phyloP scores from a whole-genome alignment of 1,140 invertebrate species.

The Monomorium pharaonis region DNA sequence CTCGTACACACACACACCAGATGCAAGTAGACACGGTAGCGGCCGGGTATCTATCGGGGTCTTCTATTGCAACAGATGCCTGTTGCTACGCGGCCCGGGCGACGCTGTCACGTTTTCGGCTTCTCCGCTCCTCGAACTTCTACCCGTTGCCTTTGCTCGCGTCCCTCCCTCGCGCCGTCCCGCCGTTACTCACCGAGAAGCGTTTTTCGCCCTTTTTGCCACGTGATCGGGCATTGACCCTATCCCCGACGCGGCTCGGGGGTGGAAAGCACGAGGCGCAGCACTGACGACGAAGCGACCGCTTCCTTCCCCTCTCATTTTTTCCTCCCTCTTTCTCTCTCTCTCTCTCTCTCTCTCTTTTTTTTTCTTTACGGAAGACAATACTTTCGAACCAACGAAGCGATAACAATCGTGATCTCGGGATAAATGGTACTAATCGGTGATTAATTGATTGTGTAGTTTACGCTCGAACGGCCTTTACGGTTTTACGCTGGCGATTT shows the following conservation, averaged over 20 bases:
- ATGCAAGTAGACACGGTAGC: conserved; percentile 28
- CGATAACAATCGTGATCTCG: conserved; percentile 59
- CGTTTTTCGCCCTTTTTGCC: conserved; percentile 68
- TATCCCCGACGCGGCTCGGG: conserved; percentile 67
- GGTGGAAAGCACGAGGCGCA: conserved; percentile 71
- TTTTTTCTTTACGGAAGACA: conserved; percentile 46
- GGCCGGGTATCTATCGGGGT: conserved; percentile 77
- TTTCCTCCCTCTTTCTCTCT: neutral
- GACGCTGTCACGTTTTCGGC: conserved; percentile 78
- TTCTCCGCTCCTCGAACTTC: conserved; percentile 48
- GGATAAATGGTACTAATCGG: conserved; percentile 59
- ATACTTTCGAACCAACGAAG: conserved; percentile 58
- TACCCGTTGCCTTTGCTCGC: conserved; percentile 51
- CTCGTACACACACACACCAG: neutral
- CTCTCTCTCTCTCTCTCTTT: neutral
- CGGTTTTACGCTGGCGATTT: conserved; percentile 39
- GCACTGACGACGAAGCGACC: conserved; percentile 68
- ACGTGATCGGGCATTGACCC: conserved; percentile 74
- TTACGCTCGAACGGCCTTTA: conserved; percentile 45
- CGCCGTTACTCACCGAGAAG: conserved; percentile 65
- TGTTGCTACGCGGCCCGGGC: conserved; percentile 82
- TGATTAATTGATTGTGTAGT: conserved; percentile 61
- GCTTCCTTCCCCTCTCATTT: conserved; percentile 57
- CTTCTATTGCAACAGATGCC: conserved; percentile 83
- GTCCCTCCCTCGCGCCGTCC: conserved; percentile 34